Evolutionary conservation across 1,140 invertebrate species (phyloP).

Genomic region (Leptoteleia sp.): DNA sequence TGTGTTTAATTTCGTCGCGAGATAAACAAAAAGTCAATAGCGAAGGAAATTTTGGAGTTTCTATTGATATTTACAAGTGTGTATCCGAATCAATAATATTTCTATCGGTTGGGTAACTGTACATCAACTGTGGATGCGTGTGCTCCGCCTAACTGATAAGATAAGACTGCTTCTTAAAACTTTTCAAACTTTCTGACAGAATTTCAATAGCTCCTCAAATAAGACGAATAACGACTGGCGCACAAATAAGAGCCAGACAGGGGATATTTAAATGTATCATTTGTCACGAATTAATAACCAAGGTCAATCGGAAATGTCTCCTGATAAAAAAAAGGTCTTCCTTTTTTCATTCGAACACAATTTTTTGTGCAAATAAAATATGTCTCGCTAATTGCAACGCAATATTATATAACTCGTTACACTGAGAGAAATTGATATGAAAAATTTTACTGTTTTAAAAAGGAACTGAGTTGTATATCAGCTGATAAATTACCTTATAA

Average conservation of each 20-base stretch:
- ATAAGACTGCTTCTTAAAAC: conserved; percentile 28
- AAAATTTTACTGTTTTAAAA: too few species aligned
- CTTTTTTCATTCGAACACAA: too few species aligned
- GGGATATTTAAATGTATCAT: conserved; percentile 1
- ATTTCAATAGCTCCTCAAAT: conserved; percentile 13
- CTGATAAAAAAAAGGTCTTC: too few species aligned
- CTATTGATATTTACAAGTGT: not conserved
- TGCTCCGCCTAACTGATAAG: conserved; percentile 21
- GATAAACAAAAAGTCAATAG: too few species aligned
- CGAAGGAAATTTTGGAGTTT: not conserved
- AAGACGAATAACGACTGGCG: not conserved
- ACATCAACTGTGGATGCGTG: not conserved
- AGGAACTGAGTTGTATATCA: too few species aligned
- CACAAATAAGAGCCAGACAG: conserved; percentile 10
- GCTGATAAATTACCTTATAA: too few species aligned
- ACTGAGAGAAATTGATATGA: too few species aligned
- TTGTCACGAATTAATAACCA: not conserved
- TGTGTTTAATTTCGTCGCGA: too few species aligned
- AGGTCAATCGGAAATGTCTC: too few species aligned
- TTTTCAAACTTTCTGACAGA: conserved; percentile 3
- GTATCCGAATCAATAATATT: conserved; percentile 6
- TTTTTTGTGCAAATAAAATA: too few species aligned
- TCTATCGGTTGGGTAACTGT: conserved; percentile 8
- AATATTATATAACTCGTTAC: too few species aligned
- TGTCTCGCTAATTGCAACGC: too few species aligned